Conservation (phyloP, 2,888 invertebrate species). For the Bhutanitis thaidina region DNA sequence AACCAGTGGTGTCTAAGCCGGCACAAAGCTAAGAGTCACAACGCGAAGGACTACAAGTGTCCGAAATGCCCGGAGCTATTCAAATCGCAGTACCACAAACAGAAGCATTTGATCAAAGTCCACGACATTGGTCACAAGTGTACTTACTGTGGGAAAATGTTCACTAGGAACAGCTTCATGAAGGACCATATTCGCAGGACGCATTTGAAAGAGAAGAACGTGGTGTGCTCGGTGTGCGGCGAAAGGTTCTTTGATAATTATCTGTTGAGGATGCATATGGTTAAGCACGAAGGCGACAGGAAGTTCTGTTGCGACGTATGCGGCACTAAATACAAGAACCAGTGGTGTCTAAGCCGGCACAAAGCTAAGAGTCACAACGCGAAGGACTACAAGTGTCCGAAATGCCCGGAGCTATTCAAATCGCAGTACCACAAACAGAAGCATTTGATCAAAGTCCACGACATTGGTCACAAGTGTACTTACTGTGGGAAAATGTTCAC, state of each 20-base stretch:
- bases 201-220: slow-evolving; percentile 68
- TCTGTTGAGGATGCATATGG: slow-evolving; percentile 66
- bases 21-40: slow-evolving; percentile 60
- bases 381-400: slow-evolving; percentile 61
- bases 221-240: slow-evolving; percentile 59
- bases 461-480: slow-evolving; percentile 50
- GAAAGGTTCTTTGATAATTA: slow-evolving; percentile 68
- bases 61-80: slow-evolving; percentile 65
- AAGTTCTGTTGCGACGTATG: slow-evolving; percentile 79
- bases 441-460: slow-evolving; percentile 49
- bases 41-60: slow-evolving; percentile 65
- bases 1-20: slow-evolving; percentile 60
- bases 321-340: slow-evolving; percentile 65
- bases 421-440: slow-evolving; percentile 49
- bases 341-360: slow-evolving; percentile 58
- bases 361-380: slow-evolving; percentile 60
- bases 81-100: slow-evolving; percentile 72
- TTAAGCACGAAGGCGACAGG: slow-evolving; percentile 75
- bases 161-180: slow-evolving; percentile 69
- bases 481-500: slow-evolving; percentile 53
- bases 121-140: slow-evolving; percentile 68
- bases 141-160: slow-evolving; percentile 60
- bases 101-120: slow-evolving; percentile 73
- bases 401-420: slow-evolving; percentile 53
- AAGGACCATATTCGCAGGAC: slow-evolving; percentile 64